These are phyloP conservation scores for Sebastes kiyomatsui DNA, from an alignment of 2,797 vertebrate species.

Conservation along the genomic window DNA sequence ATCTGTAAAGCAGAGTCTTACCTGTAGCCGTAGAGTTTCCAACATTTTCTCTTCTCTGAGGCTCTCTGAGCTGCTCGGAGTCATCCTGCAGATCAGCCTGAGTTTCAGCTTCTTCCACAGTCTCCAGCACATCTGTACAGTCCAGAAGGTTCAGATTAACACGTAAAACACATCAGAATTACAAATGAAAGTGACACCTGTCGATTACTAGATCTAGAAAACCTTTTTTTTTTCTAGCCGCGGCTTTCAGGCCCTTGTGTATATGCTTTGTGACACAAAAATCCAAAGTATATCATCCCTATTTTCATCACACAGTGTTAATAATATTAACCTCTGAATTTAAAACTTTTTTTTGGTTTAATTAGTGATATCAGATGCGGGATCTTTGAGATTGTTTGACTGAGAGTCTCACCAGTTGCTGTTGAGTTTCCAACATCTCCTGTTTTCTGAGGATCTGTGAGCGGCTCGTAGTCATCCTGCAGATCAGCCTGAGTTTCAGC, in stretches of 20 bases:
- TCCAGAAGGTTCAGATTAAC: not conserved
- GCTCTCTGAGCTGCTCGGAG: not conserved
- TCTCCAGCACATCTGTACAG: not conserved
- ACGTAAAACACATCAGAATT: not conserved
- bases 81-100: not conserved
- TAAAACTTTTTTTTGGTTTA: no score
- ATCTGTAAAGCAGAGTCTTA: conserved; percentile 19
- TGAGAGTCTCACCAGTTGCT: conserved; percentile 54
- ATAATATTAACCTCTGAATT: no score
- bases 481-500: not conserved
- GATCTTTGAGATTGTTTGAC: no score
- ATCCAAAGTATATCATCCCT: no score
- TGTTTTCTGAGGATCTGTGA: not conserved
- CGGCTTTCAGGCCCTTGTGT: no score
- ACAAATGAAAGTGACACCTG: not conserved
- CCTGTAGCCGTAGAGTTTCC: conserved; percentile 78
- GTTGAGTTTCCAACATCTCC: conserved; percentile 40
- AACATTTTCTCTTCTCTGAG: conserved; percentile 25
- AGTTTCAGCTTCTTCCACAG: conserved; percentile 18
- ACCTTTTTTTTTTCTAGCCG: no score
- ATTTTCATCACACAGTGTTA: no score
- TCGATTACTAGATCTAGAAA: not conserved
- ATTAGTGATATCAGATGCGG: no score
- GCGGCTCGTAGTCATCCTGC: not conserved
- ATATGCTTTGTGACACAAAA: no score